Evolutionary conservation across 2,113 vertebrate species (phyloP), one percentile per base, ranked within the genome.

Genomic region (Ceratotherium simum): DNA sequence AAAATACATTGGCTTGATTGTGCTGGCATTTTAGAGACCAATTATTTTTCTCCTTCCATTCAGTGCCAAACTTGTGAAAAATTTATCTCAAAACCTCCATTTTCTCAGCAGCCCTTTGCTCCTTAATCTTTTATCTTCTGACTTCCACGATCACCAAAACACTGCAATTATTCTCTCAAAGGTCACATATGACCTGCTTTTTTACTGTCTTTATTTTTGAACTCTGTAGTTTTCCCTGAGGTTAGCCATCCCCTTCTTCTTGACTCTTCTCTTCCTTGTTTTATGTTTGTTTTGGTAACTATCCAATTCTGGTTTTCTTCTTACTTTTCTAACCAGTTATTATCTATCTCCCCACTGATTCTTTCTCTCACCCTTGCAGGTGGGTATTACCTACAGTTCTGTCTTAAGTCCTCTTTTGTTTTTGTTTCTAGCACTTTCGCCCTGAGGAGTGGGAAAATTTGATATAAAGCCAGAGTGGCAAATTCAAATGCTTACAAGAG

Each of bases 241-340:
- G 31, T 33, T 94, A 62, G 72, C 42, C 48, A 92, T 80, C n/a
- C 21, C 36, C 83, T 54, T 23, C 69, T 95, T 75, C 39, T 73
- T 85, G 8, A 94, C 46, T 85, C 23, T 75, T 80, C 58, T 62
- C 29, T 46, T 75, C 5, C 29, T 72, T 91, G 33, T 60, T 93
- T 51, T 76, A 86, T 85, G 18, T 58, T 89, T 97, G n/a, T 39
- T 94, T 96, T 92, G 93, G 27, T 91, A 75, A 89, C 36, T 54
- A 65, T 85, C 60, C 56, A 95, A 82, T 56, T 96, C 39, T 51
- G 46, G 4, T 58, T 93, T 88, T 56, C 56, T 96, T 90, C 29
- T 62, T 76, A 58, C 25, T 83, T 92, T 95, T 92, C 62, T 86
- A 82, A 48, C n/a, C 18, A 83, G 21, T 92, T 82, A 60, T 76